Base-by-base conservation (phyloP, 2,113 vertebrate genomes). In the Oreochromis tanganicae region DNA sequence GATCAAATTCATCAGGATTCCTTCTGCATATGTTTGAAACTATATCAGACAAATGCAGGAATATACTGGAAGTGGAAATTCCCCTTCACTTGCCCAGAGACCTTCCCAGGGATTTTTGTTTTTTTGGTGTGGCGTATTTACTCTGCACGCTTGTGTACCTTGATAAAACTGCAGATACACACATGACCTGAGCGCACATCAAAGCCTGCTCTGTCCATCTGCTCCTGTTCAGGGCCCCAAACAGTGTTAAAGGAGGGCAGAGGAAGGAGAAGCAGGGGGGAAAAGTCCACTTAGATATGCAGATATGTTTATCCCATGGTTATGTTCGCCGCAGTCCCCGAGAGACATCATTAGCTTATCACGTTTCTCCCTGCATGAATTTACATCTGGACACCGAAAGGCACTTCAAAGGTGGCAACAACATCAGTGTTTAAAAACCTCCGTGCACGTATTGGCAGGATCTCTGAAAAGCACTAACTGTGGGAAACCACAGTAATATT, bases 311-410 rank as follows among this genome's bases (percentile, higher is more conserved):
- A 87, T 88, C 89, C 88, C 91, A 80, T 4, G 87, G 90, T 90
- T 88, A 85, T 54, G 75, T 50, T 90, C 71, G 13, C 73, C 54
- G 19, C 4, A 6, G 46, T 89, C 94, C 88, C 89, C 2, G 2
- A 41, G 92, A 89, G 94, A 95, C 87, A 34, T 95, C 94, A 95
- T 96, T 95, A 96, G 94, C 94, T 95, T 95, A 95, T 95, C 94
- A 79, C 90, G 63, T 91, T 92, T 80, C 93, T 91, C 85, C 84
- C 80, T 21, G 79, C 89, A 83, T 68, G 87, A 85, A 93, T 94
- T 90, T 95, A 91, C 82, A 93, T 95, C 88, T 94, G 93, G 93
- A 94, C 90, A 88, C 71, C 46, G 78, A 73, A 56, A 85, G 83
- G 88, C 79, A 95, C 91, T 92, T 95, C 94, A 95, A 95, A 93